Conservation (phyloP, 1,140 invertebrate species). For the Planococcus citri region DNA sequence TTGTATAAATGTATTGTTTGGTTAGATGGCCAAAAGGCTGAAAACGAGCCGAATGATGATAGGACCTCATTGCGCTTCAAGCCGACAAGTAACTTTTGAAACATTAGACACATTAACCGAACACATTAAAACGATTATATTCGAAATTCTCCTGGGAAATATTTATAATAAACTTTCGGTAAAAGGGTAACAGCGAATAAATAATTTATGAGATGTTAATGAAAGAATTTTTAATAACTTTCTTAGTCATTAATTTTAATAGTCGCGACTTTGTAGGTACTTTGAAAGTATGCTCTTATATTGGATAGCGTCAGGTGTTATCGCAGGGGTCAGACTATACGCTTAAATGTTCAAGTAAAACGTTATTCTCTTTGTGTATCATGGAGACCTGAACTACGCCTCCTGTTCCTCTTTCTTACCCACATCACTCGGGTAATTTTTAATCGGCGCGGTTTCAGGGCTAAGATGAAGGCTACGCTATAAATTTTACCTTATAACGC, state of each 20-base stretch:
- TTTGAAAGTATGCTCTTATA: neutral
- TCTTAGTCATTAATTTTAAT: slow-evolving; percentile 8
- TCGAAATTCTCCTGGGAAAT: neutral
- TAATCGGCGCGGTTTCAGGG: too few species aligned
- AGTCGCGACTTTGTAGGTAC: slow-evolving; percentile 5
- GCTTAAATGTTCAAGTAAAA: neutral
- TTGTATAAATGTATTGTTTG: too few species aligned
- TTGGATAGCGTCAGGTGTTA: neutral
- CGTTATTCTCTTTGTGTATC: neutral
- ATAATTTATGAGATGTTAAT: slow-evolving; percentile 8
- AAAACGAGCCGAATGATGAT: too few species aligned
- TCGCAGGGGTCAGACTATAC: neutral
- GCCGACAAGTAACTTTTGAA: neutral
- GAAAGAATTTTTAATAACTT: slow-evolving; percentile 8
- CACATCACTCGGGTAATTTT: too few species aligned
- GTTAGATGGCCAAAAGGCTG: too few species aligned
- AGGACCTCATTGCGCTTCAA: too few species aligned
- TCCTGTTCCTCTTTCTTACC: too few species aligned
- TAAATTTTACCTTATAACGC: too few species aligned
- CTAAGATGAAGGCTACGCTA: too few species aligned
- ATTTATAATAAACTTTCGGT: slow-evolving; percentile 8
- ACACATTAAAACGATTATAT: slow-evolving; percentile 4
- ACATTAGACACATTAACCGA: slow-evolving; percentile 6
- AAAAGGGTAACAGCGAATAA: slow-evolving; percentile 3
- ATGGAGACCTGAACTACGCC: too few species aligned